These are phyloP conservation scores for Guaruba guarouba DNA, from an alignment of 2,113 vertebrate species.

Conservation along the genomic window DNA sequence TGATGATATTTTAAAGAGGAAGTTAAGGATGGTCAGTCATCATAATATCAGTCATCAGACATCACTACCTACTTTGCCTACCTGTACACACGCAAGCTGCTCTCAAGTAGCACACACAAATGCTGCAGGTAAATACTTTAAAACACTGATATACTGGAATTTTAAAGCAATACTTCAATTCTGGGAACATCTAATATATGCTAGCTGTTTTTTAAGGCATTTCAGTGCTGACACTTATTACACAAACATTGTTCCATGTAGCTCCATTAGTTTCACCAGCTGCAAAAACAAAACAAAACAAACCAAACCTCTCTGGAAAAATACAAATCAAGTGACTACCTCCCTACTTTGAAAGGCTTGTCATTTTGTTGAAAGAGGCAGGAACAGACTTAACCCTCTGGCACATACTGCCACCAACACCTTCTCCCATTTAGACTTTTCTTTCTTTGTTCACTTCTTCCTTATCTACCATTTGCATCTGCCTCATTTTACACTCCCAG, in stretches of 20 bases:
- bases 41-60: neutral
- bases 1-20: neutral
- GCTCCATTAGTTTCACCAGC: neutral
- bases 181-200: neutral
- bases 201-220: neutral
- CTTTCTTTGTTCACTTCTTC: neutral
- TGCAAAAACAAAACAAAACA: neutral
- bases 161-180: neutral
- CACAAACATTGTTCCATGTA: fast-evolving
- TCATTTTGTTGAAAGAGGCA: neutral
- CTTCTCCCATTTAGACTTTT: neutral
- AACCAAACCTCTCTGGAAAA: neutral
- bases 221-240: neutral
- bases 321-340: neutral
- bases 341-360: neutral
- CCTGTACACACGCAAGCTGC: neutral
- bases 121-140: neutral
- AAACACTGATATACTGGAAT: neutral
- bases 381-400: neutral
- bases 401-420: neutral
- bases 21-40: neutral
- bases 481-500: neutral
- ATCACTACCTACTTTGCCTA: neutral
- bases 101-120: neutral
- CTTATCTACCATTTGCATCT: neutral